Evolutionary conservation across 1,140 invertebrate species (phyloP), one percentile per base, ranked within the genome.

Genomic region (Drosophila yakuba): DNA sequence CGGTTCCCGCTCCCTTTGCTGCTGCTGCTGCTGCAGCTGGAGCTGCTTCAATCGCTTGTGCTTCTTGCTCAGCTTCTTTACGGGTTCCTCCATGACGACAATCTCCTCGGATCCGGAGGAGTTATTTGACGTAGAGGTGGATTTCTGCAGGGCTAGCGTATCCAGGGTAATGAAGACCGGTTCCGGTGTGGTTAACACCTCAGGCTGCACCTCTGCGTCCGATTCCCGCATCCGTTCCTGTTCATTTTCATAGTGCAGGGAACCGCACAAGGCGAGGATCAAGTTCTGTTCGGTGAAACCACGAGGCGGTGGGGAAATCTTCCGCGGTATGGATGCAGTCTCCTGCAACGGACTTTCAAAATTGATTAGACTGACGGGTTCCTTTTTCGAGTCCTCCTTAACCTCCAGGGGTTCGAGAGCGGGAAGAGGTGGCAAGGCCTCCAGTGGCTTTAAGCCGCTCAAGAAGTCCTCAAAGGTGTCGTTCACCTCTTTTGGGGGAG

Each of bases 301-400:
- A 2, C 86, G 74, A 12, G 89, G 86, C 8, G 83, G 73, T 20
- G 90, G 76, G 20, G 84, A 78, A 35, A 91, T 83, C 48, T 85
- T 81, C 0, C 74, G 47, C 38, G 73, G 56, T 7, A 80, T 43
- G 4, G 25, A 60, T 1, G 77, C 78, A 51, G 74, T 78, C 54
- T 92, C 90, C 58, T 90, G 81, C 35, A 88, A 28, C 6, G 91
- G 91, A 66, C 88, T 91, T 57, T 92, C 91, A 43, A 92, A 92
- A 47, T 90, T 92, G 25, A 92, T 92, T 3, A 92, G 61, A 43
- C 90, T 92, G 1, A 89, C 41, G n/a, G 7, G 10, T 48, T 43
- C 39, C 52, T 28, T 55, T 7, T 55, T 17, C 2, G 47, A 41
- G 23, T 32, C 51, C 23, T 55, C 63, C 15, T 56, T 57, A 10